Evolutionary conservation across 2,113 vertebrate species (phyloP).

Genomic region (Mesitornis unicolor): DNA sequence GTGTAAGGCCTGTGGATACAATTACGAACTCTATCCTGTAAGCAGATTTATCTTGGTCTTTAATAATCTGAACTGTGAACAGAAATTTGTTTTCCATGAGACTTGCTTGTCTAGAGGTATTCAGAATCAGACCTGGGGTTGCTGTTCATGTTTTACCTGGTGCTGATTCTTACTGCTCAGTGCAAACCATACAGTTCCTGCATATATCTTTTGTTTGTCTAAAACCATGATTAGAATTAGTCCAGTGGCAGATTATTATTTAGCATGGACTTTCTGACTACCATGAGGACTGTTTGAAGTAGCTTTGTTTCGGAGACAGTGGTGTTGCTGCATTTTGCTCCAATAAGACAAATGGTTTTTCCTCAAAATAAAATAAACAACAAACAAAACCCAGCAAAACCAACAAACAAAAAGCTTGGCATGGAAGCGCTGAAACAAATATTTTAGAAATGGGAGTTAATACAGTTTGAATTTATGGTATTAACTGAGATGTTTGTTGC

Average conservation of each 20-base stretch:
- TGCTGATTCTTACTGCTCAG: neutral
- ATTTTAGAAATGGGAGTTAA: neutral
- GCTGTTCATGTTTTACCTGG: fast-evolving
- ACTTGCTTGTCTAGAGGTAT: neutral
- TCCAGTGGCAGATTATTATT: neutral
- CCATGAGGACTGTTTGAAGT: neutral
- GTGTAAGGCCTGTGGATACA: slow-evolving; percentile 87
- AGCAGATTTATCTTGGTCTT: slow-evolving; percentile 54
- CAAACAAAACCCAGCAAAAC: neutral
- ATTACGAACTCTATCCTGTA: slow-evolving; percentile 87
- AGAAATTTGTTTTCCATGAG: neutral
- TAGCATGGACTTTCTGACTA: neutral
- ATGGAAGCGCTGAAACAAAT: neutral
- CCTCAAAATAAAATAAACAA: neutral
- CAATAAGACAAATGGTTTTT: neutral
- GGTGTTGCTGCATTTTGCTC: neutral
- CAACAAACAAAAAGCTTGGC: neutral
- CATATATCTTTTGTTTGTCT: neutral
- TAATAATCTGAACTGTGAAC: neutral
- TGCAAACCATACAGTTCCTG: neutral
- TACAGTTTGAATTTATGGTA: neutral
- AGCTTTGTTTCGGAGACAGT: neutral
- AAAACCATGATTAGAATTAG: neutral
- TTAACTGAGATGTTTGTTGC: neutral
- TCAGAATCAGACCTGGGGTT: neutral